Evolutionary conservation across 2,113 vertebrate species (phyloP).

Genomic region (Hassar affinis): DNA sequence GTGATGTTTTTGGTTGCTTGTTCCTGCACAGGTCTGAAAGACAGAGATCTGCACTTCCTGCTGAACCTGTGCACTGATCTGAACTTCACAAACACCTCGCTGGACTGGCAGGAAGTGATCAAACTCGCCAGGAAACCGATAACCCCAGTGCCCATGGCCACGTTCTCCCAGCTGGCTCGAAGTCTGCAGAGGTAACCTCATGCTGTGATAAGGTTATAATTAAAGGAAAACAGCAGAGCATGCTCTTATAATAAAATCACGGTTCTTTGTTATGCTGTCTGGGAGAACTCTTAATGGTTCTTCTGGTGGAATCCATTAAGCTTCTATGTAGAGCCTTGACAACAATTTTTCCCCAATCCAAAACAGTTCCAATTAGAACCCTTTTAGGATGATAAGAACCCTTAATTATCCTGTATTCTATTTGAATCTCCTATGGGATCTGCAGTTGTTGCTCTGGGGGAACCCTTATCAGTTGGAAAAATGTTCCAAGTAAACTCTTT

Average conservation of each 20-base stretch:
- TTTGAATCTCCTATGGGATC: not conserved
- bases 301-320: not conserved
- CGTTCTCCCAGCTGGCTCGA: constrained; percentile 73
- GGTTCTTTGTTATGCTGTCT: not conserved
- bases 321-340: not conserved
- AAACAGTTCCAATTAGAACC: not conserved
- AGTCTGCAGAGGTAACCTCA: constrained; percentile 73
- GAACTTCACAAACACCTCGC: constrained; percentile 21
- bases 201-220: not conserved
- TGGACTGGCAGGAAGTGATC: constrained; percentile 71
- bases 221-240: not conserved
- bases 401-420: not conserved
- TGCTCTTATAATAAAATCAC: not conserved
- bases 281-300: not conserved
- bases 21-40: constrained; percentile 72
- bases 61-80: constrained; percentile 73
- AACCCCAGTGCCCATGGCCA: constrained; percentile 73
- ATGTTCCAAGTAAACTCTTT: not conserved
- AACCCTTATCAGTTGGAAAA: not conserved
- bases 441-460: not conserved
- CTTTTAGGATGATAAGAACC: not conserved
- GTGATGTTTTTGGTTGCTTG: not conserved
- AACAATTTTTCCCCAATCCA: not conserved
- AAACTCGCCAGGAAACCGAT: constrained; percentile 59
- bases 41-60: constrained; percentile 76